These are phyloP conservation scores for Drosophila birchii DNA, from an alignment of 2,888 invertebrate species.

Conservation along the genomic window DNA sequence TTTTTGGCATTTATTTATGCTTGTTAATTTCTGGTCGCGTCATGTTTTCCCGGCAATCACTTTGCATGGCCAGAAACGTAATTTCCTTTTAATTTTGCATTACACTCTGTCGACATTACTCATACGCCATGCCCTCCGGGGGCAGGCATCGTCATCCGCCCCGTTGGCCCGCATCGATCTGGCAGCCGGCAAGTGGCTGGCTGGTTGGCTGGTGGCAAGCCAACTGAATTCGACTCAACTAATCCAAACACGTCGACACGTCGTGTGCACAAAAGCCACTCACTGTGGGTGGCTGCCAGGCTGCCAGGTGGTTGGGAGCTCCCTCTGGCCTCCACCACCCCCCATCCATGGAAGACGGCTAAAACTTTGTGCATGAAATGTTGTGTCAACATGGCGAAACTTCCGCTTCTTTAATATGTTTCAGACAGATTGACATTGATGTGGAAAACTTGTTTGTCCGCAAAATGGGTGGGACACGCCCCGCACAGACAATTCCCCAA, in stretches of 20 bases:
- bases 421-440: constrained; percentile 83
- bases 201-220: constrained; percentile 23
- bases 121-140: constrained; percentile 24
- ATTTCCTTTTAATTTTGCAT: constrained; percentile 57
- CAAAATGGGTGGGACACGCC: constrained; percentile 63
- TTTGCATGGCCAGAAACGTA: constrained; percentile 36
- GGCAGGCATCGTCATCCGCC: constrained; percentile 5
- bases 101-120: constrained; percentile 47
- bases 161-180: constrained; percentile 31
- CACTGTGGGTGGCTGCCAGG: constrained; percentile 38
- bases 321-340: not conserved
- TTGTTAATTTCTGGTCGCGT: constrained; percentile 30
- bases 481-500: constrained; percentile 23
- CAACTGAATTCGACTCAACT: constrained; percentile 54
- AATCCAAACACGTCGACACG: constrained; percentile 66
- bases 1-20: constrained; percentile 16
- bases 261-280: constrained; percentile 63
- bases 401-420: constrained; percentile 81
- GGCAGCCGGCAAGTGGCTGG: constrained; percentile 32
- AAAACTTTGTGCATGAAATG: constrained; percentile 75
- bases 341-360: constrained; percentile 19
- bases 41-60: constrained; percentile 30
- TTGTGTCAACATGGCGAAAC: constrained; percentile 80
- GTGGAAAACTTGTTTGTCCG: constrained; percentile 77
- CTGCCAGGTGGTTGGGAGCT: constrained; percentile 27